Evolutionary conservation across 2,113 vertebrate species (phyloP), one percentile per base, ranked within the genome.

Genomic region (Bambusicola thoracicus): DNA sequence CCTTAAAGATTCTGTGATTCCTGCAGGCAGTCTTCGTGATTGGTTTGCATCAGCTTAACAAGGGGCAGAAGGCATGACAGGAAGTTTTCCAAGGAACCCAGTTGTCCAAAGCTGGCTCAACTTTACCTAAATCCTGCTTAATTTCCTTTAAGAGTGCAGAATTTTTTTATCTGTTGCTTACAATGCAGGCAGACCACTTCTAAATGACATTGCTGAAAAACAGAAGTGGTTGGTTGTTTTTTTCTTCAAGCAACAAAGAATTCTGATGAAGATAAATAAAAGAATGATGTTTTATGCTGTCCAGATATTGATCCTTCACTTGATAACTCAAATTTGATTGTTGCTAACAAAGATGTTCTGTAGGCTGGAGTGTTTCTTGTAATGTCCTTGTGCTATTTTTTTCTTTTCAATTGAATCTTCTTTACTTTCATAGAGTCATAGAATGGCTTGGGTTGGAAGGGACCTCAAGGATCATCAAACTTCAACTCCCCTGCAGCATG

Each of bases 11-110:
- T 51, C 49, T 14, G 14, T 8, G 13, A 51, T 51, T 40, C 24
- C 9, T 68, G 53, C 14, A 49, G 14, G 1, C 68, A 15, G 4
- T 19, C 13, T 43, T 5, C 0, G 0, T 25, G n/a, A 5, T 44
- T 34, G 43, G 20, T 10, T 6, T 24, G 53, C 53, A n/a, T 66
- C 56, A 74, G 61, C 16, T 51, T 58, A 38, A 30, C 8, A 41
- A 59, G 17, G 3, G 4, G 44, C 41, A 74, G n/a, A 56, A 70
- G 13, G 8, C 3, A 1, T 10, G 3, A 10, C 15, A 46, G 24
- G 34, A 59, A 8, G 17, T 65, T 87, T 87, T 56, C 29, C 6
- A 38, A 43, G 32, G 27, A 83, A 13, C 10, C 17, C 0, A 0
- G 21, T 15, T 89, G 20, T 48, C 44, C 51, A 32, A 38, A 89